Evolutionary conservation across 1,140 invertebrate genomes (phyloP), one percentile per base, ranked within the genome.

Genomic region (Penaeus indicus): DNA sequence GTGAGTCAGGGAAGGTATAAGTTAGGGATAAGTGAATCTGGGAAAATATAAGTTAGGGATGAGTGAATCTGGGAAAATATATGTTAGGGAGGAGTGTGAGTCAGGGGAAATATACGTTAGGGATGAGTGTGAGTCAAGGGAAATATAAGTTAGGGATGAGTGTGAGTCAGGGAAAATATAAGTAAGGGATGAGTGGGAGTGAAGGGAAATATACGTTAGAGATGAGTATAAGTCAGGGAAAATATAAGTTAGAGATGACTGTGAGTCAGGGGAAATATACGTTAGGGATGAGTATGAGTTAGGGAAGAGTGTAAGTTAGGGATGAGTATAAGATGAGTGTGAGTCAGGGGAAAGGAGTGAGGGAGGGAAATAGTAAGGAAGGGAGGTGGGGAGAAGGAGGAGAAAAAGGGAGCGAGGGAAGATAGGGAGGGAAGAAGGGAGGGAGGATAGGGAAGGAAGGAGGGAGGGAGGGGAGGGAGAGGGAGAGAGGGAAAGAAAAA

Each of bases 121-220:
- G 38, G 5, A 5, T 38, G 47, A 90, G 86, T 90, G 87, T 21
- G 38, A 38, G 38, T 38, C 5, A 3, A 5, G 38, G 38, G 5
- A 5, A 5, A 5, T 38, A 5, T 38, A 5, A 38, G 38, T 38
- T 38, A 38, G 72, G 25, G n/a, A 7, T 3, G 25, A 67, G 64
- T 5, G 25, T 67, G 18, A 69, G 19, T n/a, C 22, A 69, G 64
- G 27, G 64, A 47, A 10, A 10, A 10, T 47, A 19, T 16, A 19
- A 69, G 64, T n/a, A 8, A 69, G 64, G 27, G 64, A 21, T 11
- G 7, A 22, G 27, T 16, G 18, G 8, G 11, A 69, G 64, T n/a
- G 11, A 69, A 19, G 27, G 64, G 64, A 69, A 19, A 69, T 11
- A 69, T 8, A 69, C 11, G 10, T 8, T n/a, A n/a, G n/a, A n/a